A percentile compares a stretch with the other conserved stretches of the same genome.
Conservation (phyloP, 2,113 vertebrate species). For the Pygoscelis antarcticus region DNA sequence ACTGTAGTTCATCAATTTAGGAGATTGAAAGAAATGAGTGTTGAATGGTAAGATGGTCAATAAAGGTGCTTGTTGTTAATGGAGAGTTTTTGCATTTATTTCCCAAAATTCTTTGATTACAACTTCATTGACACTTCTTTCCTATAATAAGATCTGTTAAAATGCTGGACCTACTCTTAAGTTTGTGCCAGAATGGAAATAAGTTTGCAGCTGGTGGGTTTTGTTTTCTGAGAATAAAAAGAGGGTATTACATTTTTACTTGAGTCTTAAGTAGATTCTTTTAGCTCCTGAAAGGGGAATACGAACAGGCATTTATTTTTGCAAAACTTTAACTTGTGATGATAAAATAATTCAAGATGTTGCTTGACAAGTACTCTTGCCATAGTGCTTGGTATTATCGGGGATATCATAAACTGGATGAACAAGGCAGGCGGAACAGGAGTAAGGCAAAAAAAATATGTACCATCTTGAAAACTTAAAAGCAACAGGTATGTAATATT, state of each 20-base stretch:
- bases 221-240: not conserved
- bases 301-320: not conserved
- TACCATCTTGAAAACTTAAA: not conserved
- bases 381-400: not conserved
- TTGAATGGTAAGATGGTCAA: not conserved
- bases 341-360: not conserved
- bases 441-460: not conserved
- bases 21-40: not conserved
- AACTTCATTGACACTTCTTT: not conserved
- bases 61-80: slow-evolving; percentile 45
- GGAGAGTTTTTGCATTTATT: slow-evolving; percentile 1
- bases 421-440: not conserved
- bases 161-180: not conserved
- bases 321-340: not conserved
- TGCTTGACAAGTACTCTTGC: not conserved
- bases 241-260: not conserved
- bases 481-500: not conserved
- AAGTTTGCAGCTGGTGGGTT: not conserved
- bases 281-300: not conserved
- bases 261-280: not conserved
- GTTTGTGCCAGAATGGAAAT: not conserved
- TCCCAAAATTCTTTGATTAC: not conserved
- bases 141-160: not conserved
- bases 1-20: not conserved
- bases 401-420: not conserved